A percentile compares a stretch with the other conserved stretches of the same genome.
These are phyloP conservation scores for Pogonognathellus flavescens DNA, from an alignment of 1,140 invertebrate genomes.

Conservation along the genomic window DNA sequence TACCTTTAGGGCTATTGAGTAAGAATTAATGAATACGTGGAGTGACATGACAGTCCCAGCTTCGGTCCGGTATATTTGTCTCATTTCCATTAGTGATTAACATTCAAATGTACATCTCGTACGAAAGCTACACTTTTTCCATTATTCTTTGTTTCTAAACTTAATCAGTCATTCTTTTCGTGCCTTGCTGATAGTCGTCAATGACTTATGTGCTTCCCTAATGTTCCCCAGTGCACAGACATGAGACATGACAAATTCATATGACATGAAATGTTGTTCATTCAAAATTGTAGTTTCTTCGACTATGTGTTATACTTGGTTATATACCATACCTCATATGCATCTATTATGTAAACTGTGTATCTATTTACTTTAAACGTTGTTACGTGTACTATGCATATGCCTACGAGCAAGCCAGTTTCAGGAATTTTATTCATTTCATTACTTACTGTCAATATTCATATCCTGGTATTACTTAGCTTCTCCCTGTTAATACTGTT, in stretches of 20 bases:
- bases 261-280: background rate
- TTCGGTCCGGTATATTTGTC: background rate
- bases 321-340: background rate
- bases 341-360: background rate
- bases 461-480: no score
- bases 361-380: background rate
- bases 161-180: slow-evolving; percentile 47
- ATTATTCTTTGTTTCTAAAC: slow-evolving; percentile 37
- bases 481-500: no score
- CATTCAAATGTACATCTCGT: slow-evolving; percentile 21
- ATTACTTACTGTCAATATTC: no score
- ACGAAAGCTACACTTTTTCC: slow-evolving; percentile 24
- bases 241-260: slow-evolving; percentile 12
- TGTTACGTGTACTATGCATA: background rate
- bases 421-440: no score
- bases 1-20: slow-evolving; percentile 6
- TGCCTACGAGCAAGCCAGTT: no score
- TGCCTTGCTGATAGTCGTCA: background rate
- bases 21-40: slow-evolving; percentile 33
- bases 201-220: slow-evolving; percentile 5
- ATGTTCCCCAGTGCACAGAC: background rate
- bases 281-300: background rate
- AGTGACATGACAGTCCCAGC: slow-evolving; percentile 13
- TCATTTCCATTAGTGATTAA: slow-evolving; percentile 49
- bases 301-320: no score